Conservation (phyloP, 2,888 invertebrate species). For the Chironomus riparius region DNA sequence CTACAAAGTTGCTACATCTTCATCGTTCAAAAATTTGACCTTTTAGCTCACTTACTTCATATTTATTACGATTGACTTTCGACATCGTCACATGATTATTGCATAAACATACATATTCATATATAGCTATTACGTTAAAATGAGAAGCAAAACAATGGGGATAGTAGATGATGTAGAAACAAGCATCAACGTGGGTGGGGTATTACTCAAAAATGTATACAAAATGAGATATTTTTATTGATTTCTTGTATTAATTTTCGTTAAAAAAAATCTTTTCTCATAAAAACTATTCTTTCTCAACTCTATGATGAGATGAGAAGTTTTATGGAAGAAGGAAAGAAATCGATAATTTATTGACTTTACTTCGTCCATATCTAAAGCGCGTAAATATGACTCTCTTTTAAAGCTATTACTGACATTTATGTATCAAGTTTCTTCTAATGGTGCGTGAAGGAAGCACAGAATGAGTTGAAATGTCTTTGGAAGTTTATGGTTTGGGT, state of each 20-base stretch:
- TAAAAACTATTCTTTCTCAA: background rate
- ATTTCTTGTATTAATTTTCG: background rate
- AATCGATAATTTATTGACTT: conserved; percentile 19
- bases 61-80: too few species aligned
- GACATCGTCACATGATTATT: too few species aligned
- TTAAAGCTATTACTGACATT: background rate
- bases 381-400: background rate
- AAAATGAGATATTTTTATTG: background rate
- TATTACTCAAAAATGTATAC: background rate
- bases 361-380: background rate
- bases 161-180: background rate
- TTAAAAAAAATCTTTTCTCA: background rate
- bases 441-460: background rate
- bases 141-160: too few species aligned
- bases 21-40: too few species aligned
- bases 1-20: too few species aligned
- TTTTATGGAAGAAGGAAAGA: background rate
- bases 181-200: conserved; percentile 19
- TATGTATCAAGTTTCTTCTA: conserved; percentile 1
- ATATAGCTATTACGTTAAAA: too few species aligned
- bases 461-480: too few species aligned
- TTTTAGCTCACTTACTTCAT: too few species aligned
- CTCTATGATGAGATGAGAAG: too few species aligned
- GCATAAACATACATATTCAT: too few species aligned
- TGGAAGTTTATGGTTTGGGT: too few species aligned